Base-by-base conservation (phyloP, 2,888 invertebrate genomes). In the Cylindroiulus punctatus region DNA sequence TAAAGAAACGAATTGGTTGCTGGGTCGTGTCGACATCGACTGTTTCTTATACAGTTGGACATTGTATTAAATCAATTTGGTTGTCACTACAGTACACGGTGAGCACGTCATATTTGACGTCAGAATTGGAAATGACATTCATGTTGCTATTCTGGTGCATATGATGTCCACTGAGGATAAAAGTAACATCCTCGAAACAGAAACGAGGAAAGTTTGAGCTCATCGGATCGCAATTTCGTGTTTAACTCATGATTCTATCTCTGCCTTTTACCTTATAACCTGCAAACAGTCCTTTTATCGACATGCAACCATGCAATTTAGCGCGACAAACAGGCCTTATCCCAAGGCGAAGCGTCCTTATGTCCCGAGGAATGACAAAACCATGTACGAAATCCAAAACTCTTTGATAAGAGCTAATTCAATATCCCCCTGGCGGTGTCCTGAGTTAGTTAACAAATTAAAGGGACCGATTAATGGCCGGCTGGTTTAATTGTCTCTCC, bases 221-320 rank as follows among this genome's bases (percentile, higher is more conserved):
- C 30, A 76, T 76, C 0, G 14, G 76, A 7, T 12, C 30, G 14
- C 30, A 1, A 30, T 76, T 76, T 30, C 26, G 26, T 76, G 76
- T 30, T 57, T 76, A 30, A 76, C 76, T 26, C 30, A 32, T 14
- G 76, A n/a, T n/a, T 4, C 8, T 52, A 52, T 52, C n/a, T 52
- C n/a, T n/a, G 52, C 52, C n/a, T n/a, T 52, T 52, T 52, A 76
- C 76, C 30, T 76, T 76, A n/a, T n/a, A 76, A 76, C 76, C 76
- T n/a, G n/a, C n/a, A n/a, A 76, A 76, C 76, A 14, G 26, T 76
- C 14, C 12, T 26, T 65, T 26, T 65, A 65, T 65, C 65, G 26
- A n/a, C n/a, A n/a, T n/a, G 10, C 17, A 57, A 40, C 4, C 30
- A 76, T 7, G 14, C 76, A 76, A 76, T 17, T 44, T 76, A 30